phyloP scores from a whole-genome alignment of 1,140 invertebrate species.

The Cydia splendana region DNA sequence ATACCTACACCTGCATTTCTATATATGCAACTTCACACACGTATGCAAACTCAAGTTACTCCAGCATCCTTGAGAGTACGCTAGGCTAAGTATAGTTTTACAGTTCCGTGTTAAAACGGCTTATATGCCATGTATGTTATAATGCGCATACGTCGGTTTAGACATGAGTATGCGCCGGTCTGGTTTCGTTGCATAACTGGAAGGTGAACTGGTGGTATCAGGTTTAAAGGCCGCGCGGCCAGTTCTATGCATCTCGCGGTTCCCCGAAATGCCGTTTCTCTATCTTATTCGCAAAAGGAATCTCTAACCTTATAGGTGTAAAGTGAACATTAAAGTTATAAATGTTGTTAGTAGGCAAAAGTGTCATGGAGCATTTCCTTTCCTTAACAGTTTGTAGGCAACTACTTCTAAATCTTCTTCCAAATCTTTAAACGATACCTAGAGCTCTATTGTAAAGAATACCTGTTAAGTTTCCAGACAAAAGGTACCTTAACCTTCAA shows the following conservation, averaged over 20 bases:
- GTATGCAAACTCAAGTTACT: conserved; percentile 14
- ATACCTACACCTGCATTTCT: background rate
- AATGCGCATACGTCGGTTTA: background rate
- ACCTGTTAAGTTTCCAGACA: too few relatives aligned
- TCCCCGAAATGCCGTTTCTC: background rate
- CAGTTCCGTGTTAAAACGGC: background rate
- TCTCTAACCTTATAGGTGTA: background rate
- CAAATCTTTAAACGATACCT: too few relatives aligned
- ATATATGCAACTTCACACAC: background rate
- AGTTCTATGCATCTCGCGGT: conserved; percentile 1
- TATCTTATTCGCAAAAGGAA: background rate
- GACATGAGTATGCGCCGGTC: background rate
- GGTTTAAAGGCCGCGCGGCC: conserved; percentile 1
- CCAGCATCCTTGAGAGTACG: conserved; percentile 12
- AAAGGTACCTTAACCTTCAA: too few relatives aligned
- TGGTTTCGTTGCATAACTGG: conserved; percentile 20
- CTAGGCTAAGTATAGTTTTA: background rate
- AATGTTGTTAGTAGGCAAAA: too few relatives aligned
- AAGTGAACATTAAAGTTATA: too few relatives aligned
- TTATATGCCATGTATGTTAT: background rate
- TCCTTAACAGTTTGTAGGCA: too few relatives aligned
- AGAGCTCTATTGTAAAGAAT: too few relatives aligned
- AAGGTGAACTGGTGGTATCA: conserved; percentile 25
- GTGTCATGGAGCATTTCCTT: too few relatives aligned
- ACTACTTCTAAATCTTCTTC: too few relatives aligned